Conservation (phyloP, 2,888 invertebrate species). For the Polia nebulosa region DNA sequence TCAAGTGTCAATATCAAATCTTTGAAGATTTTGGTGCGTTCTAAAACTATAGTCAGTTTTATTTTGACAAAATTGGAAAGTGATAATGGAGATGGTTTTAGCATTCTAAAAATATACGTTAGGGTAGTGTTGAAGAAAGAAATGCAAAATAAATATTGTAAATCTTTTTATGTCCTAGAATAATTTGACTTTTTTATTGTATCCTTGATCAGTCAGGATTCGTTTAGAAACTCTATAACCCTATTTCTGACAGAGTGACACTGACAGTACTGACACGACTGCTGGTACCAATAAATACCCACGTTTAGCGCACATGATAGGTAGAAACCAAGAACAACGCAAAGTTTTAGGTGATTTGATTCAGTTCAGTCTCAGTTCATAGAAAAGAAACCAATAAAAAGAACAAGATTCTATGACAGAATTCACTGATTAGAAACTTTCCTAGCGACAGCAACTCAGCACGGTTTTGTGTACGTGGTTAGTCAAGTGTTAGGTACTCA, state of each 20-base stretch:
- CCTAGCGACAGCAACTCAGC: background rate
- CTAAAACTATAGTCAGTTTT: constrained; percentile 1
- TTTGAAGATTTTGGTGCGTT: background rate
- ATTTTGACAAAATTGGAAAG: background rate
- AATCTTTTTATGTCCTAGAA: rapidly evolving
- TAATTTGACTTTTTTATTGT: no score
- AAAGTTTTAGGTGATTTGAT: no score
- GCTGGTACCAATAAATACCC: no score
- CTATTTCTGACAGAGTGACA: background rate
- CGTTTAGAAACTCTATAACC: constrained; percentile 38
- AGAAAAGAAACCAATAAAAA: constrained; percentile 40
- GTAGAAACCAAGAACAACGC: background rate
- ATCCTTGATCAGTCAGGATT: no score
- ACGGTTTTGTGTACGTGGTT: constrained; percentile 20
- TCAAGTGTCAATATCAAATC: constrained; percentile 35
- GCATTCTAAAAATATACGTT: background rate
- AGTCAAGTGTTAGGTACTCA: background rate
- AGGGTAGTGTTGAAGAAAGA: background rate
- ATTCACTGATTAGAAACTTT: constrained; percentile 20
- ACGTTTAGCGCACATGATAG: constrained; percentile 25
- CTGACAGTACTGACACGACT: constrained; percentile 1
- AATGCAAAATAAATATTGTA: background rate
- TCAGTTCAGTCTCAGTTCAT: constrained; percentile 13
- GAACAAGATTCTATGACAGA: background rate
- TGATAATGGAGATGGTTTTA: background rate